Conservation (phyloP, 2,888 invertebrate species). For the Peribatodes rhomboidaria region DNA sequence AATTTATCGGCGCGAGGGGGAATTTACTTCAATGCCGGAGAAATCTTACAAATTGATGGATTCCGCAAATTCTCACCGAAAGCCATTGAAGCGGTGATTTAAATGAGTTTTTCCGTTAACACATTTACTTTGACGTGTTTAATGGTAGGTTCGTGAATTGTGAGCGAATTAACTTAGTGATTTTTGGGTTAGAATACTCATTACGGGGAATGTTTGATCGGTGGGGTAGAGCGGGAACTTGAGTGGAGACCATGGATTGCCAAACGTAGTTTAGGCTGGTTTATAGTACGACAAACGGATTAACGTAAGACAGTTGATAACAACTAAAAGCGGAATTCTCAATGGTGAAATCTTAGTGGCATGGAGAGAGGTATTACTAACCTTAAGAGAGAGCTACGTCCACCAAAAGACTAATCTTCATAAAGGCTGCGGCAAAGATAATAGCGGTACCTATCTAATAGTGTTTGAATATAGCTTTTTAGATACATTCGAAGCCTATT, state of each 20-base stretch:
- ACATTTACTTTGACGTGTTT: slow-evolving; percentile 47
- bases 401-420: too few species aligned
- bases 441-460: too few species aligned
- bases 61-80: slow-evolving; percentile 67
- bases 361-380: too few species aligned
- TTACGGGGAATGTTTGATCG: background rate
- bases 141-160: slow-evolving; percentile 36
- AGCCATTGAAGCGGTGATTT: slow-evolving; percentile 60
- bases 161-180: slow-evolving; percentile 28
- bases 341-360: too few species aligned
- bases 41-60: slow-evolving; percentile 78
- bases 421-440: too few species aligned
- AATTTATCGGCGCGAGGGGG: slow-evolving; percentile 71
- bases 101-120: slow-evolving; percentile 58
- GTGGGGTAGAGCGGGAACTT: too few species aligned
- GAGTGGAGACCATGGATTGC: background rate
- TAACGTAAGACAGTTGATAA: too few species aligned
- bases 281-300: background rate
- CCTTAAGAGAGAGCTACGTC: too few species aligned
- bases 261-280: background rate
- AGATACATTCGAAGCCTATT: too few species aligned
- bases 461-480: too few species aligned
- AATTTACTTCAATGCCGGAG: slow-evolving; percentile 64
- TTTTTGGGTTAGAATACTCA: background rate
- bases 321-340: too few species aligned